Evolutionary conservation across 2,113 vertebrate species (phyloP), one percentile per base, ranked within the genome.

Genomic region (Todiramphus chloris): DNA sequence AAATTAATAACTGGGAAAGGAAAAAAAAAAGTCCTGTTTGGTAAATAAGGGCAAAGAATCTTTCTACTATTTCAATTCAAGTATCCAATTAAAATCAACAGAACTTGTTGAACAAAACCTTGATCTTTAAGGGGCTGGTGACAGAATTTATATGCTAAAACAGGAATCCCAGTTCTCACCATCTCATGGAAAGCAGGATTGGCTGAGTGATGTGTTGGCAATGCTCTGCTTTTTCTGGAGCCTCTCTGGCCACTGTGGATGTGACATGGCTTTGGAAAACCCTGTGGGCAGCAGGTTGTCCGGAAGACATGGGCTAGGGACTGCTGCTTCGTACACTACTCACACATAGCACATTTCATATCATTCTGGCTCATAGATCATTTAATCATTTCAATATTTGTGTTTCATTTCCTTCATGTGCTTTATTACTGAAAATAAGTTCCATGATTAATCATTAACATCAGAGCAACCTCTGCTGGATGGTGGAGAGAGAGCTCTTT

Each of bases 401-500:
- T 72, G 46, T 78, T 93, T 95, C 50, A 53, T 75, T 96, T 87
- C 50, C 55, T 92, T 84, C 37, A 3, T 48, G 87, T 59, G 64
- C 43, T 80, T 93, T 87, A 59, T 74, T 66, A 51, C n/a, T 58
- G 86, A 56, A 94, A 94, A 80, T 77, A 91, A 87, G 31, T 66
- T 60, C 81, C 20, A 2, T 27, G 69, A 89, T 81, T 92, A 90
- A 90, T 91, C 59, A 31, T 78, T 90, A 93, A 83, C 78, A 75
- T 85, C 84, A 94, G 81, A 95, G 81, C 93, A 96, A 75, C 95
- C 94, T 96, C 93, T 95, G 87, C 91, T 80, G 91, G 93, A 66
- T 84, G 69, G 41, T 59, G 48, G 66, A 75, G 80, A 37, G 2
- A 3, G 58, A 95, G 83, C 50, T 93, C 56, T 46, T 41, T 30